A percentile compares a stretch with the other conserved stretches of the same genome.
These are phyloP conservation scores for Yponomeuta evonymella DNA, from an alignment of 2,888 invertebrate species.

Conservation along the genomic window DNA sequence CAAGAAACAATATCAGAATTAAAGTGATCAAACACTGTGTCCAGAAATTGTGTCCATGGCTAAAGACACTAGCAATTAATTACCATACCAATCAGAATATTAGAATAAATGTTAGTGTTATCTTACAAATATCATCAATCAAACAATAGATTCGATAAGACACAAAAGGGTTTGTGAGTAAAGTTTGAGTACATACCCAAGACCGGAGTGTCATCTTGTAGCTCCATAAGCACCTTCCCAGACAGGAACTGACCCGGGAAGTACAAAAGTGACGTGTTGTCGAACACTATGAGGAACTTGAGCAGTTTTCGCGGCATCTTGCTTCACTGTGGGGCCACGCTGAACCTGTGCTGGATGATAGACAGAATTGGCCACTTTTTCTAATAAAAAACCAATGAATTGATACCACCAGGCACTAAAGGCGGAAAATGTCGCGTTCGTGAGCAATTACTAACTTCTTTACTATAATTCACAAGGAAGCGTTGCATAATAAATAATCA, in stretches of 20 bases:
- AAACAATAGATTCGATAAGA: no score
- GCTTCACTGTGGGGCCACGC: conserved; percentile 1
- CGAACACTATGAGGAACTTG: conserved; percentile 95
- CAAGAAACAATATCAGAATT: no score
- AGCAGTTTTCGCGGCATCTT: conserved; percentile 90
- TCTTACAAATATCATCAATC: no score
- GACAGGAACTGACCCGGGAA: conserved; percentile 96
- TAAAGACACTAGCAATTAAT: no score
- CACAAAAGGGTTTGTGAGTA: no score
- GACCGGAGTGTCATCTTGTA: conserved; percentile 95
- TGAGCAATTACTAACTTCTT: conserved; percentile 1
- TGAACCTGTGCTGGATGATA: neutral
- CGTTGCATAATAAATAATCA: neutral
- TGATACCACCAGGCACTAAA: neutral
- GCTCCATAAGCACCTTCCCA: conserved; percentile 92
- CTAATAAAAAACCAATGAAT: neutral
- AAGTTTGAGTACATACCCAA: conserved; percentile 75
- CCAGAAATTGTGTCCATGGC: no score
- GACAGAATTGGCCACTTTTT: neutral
- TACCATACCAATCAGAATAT: no score
- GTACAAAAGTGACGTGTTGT: conserved; percentile 93
- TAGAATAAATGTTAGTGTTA: no score
- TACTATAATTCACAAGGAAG: neutral
- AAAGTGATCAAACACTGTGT: no score
- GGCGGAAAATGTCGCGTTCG: conserved; percentile 3